Evolutionary conservation across 1,140 invertebrate species (phyloP).

Genomic region (Ctenoplectra terminalis): DNA sequence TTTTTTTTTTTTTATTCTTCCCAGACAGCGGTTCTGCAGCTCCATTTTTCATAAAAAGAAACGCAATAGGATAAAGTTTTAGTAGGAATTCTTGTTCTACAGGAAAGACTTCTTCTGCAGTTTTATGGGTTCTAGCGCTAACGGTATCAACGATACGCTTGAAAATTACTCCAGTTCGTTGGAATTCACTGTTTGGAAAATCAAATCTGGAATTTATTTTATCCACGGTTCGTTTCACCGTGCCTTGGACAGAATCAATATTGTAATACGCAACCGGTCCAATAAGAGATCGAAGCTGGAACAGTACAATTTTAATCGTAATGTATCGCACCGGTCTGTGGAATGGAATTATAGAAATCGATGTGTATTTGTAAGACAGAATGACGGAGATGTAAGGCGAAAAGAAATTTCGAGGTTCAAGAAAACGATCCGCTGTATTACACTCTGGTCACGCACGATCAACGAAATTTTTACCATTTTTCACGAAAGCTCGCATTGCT

Average conservation of each 20-base stretch:
- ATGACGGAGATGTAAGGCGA: conserved; percentile 27
- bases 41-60: conserved; percentile 26
- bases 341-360: conserved; percentile 36
- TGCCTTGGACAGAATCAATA: not conserved
- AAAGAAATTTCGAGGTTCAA: conserved; percentile 33
- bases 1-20: conserved; percentile 16
- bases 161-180: conserved; percentile 7
- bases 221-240: not conserved
- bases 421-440: conserved; percentile 44
- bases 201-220: conserved; percentile 31
- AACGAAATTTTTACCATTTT: conserved; percentile 57
- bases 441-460: conserved; percentile 60
- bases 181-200: not conserved
- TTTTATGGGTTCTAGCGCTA: conserved; percentile 11
- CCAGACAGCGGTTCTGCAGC: not conserved
- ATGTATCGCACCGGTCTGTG: not conserved
- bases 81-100: conserved; percentile 18
- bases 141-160: conserved; percentile 17
- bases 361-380: conserved; percentile 7
- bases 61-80: conserved; percentile 15
- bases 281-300: not conserved
- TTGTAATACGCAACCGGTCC: not conserved
- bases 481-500: conserved; percentile 30
- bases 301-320: conserved; percentile 27
- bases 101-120: not conserved